phyloP scores from a whole-genome alignment of 2,113 vertebrate species.

The Neofelis nebulosa region DNA sequence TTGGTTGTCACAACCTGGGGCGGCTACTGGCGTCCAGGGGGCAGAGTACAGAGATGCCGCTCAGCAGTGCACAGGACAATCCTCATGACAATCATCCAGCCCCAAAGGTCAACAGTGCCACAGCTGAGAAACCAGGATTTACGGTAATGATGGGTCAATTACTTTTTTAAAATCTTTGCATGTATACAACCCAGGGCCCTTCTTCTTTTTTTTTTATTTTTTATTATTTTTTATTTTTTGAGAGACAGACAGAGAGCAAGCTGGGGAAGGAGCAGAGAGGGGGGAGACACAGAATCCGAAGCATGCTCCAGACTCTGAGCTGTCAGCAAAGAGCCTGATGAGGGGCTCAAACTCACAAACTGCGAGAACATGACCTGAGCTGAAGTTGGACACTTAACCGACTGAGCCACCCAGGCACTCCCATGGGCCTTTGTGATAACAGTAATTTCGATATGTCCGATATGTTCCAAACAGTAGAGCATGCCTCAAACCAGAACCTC shows the following conservation, averaged over 20 bases:
- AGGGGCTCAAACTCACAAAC: too few species aligned
- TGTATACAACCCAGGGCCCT: too few species aligned
- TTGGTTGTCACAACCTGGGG: neutral
- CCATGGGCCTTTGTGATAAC: neutral
- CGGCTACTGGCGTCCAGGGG: neutral
- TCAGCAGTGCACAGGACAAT: neutral
- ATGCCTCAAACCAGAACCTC: neutral
- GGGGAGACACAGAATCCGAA: too few species aligned
- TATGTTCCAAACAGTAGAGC: neutral
- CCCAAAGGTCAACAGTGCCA: neutral
- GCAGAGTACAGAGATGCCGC: neutral
- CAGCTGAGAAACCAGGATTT: neutral
- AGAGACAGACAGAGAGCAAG: too few species aligned
- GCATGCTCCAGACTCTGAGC: too few species aligned
- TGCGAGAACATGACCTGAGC: too few species aligned
- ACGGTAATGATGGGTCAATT: neutral
- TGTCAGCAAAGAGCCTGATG: too few species aligned
- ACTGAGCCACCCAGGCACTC: too few species aligned
- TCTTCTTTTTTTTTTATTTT: too few species aligned
- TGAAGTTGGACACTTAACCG: too few species aligned
- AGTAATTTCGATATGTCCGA: neutral
- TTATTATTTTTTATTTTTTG: too few species aligned
- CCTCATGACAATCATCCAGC: neutral
- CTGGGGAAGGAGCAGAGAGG: too few species aligned
- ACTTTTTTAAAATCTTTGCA: neutral